Evolutionary conservation across 2,888 invertebrate species (phyloP), one percentile per base, ranked within the genome.

Genomic region (Neoaliturus tenellus): DNA sequence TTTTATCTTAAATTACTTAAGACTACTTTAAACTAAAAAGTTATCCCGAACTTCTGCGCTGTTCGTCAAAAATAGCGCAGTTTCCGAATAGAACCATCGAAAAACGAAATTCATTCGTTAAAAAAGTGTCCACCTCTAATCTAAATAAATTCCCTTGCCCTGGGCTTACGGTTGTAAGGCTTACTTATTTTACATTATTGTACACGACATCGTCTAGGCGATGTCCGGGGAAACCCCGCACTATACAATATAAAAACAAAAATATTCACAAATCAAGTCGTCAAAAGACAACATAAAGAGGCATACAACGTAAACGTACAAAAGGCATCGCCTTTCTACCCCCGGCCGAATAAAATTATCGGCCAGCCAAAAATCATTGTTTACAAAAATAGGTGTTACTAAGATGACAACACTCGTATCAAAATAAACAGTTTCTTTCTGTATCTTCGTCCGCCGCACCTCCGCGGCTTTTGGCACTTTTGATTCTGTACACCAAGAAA

Each of bases 241-340:
- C 82, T 82, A 44, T 73, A 69, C 73, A 82, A 82, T 69, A 44
- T 69, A 44, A 69, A 71, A 81, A 82, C 41, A 41, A 82, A 82
- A 82, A 23, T 73, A 73, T 51, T 73, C 73, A 73, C 71, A 82
- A 82, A 82, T 78, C 78, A 78, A 55, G 78, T 78, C 78, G 78
- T 78, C 73, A 82, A 71, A 82, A 82, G 71, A 82, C 82, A 82
- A 82, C 73, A 82, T 71, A 82, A 82, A 71, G 51, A 82, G 82
- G 73, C 82, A 35, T n/a, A 82, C 73, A 82, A 82, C 82, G 58
- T 44, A 82, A 82, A 82, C 55, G 39, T 82, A 82, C 73, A 73
- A 82, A 82, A 82, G 82, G 82, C 73, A 39, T 73, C 51, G 48
- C 82, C 71, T 82, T 73, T 55, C 82, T 82, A 62, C 73, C 23